A percentile compares a stretch with the other conserved stretches of the same genome.
Evolutionary conservation across 1,140 invertebrate species (phyloP).

Genomic region (Diprion similis): DNA sequence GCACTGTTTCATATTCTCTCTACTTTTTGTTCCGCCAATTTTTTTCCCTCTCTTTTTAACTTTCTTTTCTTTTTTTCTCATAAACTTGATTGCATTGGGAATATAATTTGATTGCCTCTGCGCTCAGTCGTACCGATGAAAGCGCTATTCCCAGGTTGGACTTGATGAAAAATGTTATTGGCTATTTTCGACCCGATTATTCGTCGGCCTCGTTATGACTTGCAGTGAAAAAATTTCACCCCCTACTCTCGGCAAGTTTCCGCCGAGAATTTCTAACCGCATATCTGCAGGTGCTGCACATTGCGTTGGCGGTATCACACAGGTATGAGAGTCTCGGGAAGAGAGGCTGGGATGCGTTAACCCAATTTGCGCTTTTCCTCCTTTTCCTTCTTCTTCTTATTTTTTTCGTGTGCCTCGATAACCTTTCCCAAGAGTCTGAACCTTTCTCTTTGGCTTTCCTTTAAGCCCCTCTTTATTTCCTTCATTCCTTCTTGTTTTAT

Average conservation of each 20-base stretch:
- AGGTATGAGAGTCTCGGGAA: no score
- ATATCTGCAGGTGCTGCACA: no score
- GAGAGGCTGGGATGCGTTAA: no score
- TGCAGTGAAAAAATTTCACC: neutral
- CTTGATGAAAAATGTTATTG: slow-evolving; percentile 56
- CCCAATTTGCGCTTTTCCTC: no score
- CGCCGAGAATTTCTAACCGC: no score
- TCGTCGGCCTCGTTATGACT: neutral
- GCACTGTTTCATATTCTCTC: slow-evolving; percentile 11
- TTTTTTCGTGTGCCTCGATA: no score
- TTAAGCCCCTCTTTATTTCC: no score
- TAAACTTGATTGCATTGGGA: slow-evolving; percentile 54
- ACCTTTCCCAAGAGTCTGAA: no score
- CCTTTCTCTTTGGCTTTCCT: neutral
- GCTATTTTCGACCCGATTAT: slow-evolving; percentile 34
- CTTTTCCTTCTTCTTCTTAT: no score
- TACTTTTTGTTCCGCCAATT: slow-evolving; percentile 14
- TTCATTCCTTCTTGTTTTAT: neutral
- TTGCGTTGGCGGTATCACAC: no score
- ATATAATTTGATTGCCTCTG: slow-evolving; percentile 57
- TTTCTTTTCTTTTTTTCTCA: slow-evolving; percentile 39
- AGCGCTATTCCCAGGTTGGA: slow-evolving; percentile 42
- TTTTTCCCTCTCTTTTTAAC: slow-evolving; percentile 14
- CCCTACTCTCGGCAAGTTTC: neutral
- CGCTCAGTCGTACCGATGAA: slow-evolving; percentile 36